These are phyloP conservation scores for Chelonoidis abingdonii DNA, from an alignment of 2,113 vertebrate species.

Conservation along the genomic window DNA sequence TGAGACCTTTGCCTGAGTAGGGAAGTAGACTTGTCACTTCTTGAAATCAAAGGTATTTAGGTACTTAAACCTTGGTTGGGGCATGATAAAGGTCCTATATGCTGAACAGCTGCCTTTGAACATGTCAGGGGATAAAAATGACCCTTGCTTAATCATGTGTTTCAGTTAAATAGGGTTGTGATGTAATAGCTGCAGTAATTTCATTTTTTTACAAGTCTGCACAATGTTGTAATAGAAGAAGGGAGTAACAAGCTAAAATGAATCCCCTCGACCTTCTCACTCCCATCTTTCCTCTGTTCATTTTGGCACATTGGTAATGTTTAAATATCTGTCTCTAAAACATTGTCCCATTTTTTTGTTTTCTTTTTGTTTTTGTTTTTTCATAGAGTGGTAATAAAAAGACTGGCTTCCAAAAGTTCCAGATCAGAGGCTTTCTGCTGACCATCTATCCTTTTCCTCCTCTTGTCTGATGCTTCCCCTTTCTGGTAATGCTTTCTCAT, in stretches of 20 bases:
- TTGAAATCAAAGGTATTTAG: not conserved
- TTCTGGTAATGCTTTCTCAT: not conserved
- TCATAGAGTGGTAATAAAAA: not conserved
- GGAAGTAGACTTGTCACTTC: not conserved
- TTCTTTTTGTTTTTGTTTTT: slow-evolving; percentile 13
- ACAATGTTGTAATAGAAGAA: not conserved
- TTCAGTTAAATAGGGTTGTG: not conserved
- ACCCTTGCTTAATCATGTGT: not conserved
- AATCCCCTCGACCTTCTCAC: not conserved
- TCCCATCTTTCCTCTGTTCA: not conserved
- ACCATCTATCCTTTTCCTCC: not conserved
- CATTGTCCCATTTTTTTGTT: not conserved
- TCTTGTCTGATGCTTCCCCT: not conserved
- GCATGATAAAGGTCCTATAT: not conserved
- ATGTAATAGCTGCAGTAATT: not conserved
- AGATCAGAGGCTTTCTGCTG: not conserved
- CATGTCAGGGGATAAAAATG: not conserved
- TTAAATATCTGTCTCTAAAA: not conserved
- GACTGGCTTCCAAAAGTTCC: not conserved
- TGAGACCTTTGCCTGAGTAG: not conserved
- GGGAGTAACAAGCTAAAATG: not conserved
- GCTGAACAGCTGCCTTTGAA: not conserved
- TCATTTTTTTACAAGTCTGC: not conserved
- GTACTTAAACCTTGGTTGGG: not conserved
- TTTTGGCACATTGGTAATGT: not conserved